Percentiles rank a stretch among this genome's conserved stretches.
phyloP scores from a whole-genome alignment of 2,113 vertebrate species.

The Peromyscus californicus region DNA sequence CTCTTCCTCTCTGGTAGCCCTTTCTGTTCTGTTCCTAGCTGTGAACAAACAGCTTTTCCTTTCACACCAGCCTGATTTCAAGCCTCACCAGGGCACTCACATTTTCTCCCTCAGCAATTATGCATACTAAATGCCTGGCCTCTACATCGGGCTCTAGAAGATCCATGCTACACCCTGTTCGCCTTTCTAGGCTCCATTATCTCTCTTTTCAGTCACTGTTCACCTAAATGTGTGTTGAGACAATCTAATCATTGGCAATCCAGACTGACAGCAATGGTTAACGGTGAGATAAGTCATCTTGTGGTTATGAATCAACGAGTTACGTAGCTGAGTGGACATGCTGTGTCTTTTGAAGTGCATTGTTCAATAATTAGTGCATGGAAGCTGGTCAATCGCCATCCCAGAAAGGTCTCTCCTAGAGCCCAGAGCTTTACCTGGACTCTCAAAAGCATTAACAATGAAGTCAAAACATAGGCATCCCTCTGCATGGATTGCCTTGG shows the following conservation, averaged over 20 bases:
- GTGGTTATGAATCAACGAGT: background rate
- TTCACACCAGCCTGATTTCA: background rate
- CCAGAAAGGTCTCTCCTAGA: background rate
- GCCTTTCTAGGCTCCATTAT: background rate
- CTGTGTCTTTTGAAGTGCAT: background rate
- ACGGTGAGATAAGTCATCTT: background rate
- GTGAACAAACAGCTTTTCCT: background rate
- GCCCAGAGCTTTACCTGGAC: background rate
- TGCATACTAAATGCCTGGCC: background rate
- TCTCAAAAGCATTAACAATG: slow-evolving; percentile 9
- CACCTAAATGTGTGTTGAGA: background rate
- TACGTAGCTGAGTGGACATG: background rate
- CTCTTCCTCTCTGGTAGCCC: background rate
- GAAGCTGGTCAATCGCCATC: background rate
- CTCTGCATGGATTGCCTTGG: background rate
- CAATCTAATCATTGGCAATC: background rate
- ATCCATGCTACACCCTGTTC: background rate
- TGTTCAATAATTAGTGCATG: background rate
- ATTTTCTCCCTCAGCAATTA: background rate
- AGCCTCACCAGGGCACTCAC: background rate
- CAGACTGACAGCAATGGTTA: background rate
- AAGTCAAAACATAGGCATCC: background rate
- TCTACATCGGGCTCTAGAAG: background rate
- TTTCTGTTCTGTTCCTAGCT: background rate
- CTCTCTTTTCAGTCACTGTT: background rate